Evolutionary conservation across 2,888 invertebrate species (phyloP).

Genomic region (Hydrotaea cyrtoneurina): DNA sequence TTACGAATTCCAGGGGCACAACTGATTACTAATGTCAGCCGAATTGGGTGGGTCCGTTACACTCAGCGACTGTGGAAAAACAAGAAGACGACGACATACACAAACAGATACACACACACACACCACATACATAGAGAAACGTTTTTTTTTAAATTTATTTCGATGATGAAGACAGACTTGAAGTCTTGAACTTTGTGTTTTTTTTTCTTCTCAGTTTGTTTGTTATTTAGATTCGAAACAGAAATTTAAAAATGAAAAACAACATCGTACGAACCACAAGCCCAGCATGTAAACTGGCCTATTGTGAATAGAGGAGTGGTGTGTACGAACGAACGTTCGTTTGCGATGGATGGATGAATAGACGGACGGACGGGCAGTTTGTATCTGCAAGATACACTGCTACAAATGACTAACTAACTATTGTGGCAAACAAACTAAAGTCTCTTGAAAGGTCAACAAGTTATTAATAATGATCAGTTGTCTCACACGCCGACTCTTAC

Average conservation of each 20-base stretch:
- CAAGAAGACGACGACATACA: background rate
- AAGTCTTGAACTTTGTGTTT: slow-evolving; percentile 29
- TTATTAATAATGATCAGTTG: slow-evolving; percentile 44
- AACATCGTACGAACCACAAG: background rate
- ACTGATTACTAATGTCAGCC: slow-evolving; percentile 9
- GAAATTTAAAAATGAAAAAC: slow-evolving; percentile 5
- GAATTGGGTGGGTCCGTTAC: slow-evolving; percentile 31
- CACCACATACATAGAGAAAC: background rate
- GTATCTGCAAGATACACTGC: background rate
- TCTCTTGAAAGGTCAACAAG: slow-evolving; percentile 65
- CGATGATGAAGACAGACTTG: slow-evolving; percentile 3
- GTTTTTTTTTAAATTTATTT: background rate
- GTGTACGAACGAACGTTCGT: background rate
- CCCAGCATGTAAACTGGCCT: slow-evolving; percentile 19
- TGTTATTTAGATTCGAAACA: slow-evolving; percentile 10
- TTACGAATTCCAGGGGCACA: slow-evolving; percentile 29
- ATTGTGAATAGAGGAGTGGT: background rate
- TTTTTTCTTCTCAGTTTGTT: too few species aligned
- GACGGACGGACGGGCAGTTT: background rate
- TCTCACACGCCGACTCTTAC: background rate
- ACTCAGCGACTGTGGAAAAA: background rate
- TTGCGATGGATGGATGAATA: background rate
- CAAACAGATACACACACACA: background rate
- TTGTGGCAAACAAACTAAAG: slow-evolving; percentile 29
- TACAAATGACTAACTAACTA: slow-evolving; percentile 1